Conservation (phyloP, 2,113 vertebrate species). For the Oophaga pumilio region DNA sequence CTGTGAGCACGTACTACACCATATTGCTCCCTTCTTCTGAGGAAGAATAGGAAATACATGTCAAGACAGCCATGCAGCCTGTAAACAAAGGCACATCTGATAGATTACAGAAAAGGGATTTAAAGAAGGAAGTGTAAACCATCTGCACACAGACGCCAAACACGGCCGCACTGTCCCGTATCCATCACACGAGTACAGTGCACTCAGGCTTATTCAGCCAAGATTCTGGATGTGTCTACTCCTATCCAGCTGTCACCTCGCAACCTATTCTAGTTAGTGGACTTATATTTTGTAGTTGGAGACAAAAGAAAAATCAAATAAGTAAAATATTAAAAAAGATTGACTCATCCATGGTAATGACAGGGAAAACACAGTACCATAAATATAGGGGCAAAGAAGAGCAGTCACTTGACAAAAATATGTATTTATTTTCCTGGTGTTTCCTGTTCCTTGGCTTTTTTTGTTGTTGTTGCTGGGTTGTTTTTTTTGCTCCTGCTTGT, state of each 20-base stretch:
- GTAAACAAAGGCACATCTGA: slow-evolving; percentile 51
- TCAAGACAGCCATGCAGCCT: slow-evolving; percentile 29
- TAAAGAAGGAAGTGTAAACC: slow-evolving; percentile 44
- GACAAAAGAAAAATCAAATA: neutral
- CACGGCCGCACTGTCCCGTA: neutral
- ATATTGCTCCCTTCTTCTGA: slow-evolving; percentile 51
- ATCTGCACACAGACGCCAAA: slow-evolving; percentile 30
- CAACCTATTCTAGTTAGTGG: neutral
- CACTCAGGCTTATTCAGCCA: neutral
- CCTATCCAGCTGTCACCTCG: neutral
- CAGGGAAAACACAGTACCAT: too few relatives aligned
- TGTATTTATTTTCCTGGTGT: too few relatives aligned
- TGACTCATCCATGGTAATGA: too few relatives aligned
- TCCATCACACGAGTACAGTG: neutral
- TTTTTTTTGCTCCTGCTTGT: too few relatives aligned
- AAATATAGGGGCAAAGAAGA: too few relatives aligned
- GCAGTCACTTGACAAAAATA: too few relatives aligned
- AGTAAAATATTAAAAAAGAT: too few relatives aligned
- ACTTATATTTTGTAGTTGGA: neutral
- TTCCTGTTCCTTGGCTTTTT: too few relatives aligned
- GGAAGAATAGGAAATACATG: slow-evolving; percentile 49
- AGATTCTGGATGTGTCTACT: neutral
- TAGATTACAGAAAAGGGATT: slow-evolving; percentile 35
- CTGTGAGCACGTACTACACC: slow-evolving; percentile 51
- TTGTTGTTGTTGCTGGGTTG: too few relatives aligned